Evolutionary conservation across 2,888 invertebrate genomes (phyloP).

Genomic region (Resseliella maxima): DNA sequence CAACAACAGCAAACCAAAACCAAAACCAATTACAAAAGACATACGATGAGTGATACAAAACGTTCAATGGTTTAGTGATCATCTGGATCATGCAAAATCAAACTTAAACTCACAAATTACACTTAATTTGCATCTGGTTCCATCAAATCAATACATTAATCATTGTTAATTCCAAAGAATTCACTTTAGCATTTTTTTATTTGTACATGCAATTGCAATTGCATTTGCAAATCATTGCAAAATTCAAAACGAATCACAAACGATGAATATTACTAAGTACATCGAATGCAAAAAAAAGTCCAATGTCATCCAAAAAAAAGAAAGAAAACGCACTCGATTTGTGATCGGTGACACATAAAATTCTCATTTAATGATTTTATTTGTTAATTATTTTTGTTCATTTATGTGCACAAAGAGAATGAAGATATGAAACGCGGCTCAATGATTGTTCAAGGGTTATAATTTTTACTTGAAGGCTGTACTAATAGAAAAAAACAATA

Average conservation of each 20-base stretch:
- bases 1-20: neutral
- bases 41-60: neutral
- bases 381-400: neutral
- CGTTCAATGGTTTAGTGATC: too few relatives aligned
- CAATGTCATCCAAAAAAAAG: slow-evolving; percentile 6
- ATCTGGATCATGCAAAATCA: too few relatives aligned
- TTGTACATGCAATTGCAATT: too few relatives aligned
- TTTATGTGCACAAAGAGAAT: neutral
- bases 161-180: too few relatives aligned
- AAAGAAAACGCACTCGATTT: neutral
- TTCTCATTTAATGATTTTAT: neutral
- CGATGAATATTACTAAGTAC: too few relatives aligned
- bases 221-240: too few relatives aligned
- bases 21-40: too few relatives aligned
- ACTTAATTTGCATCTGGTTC: too few relatives aligned
- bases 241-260: too few relatives aligned
- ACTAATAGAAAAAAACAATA: neutral
- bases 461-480: neutral
- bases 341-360: slow-evolving; percentile 4
- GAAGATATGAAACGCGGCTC: slow-evolving; percentile 5
- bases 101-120: too few relatives aligned
- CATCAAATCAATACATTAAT: too few relatives aligned
- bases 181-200: too few relatives aligned
- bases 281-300: neutral
- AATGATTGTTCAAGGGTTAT: neutral